Conservation (phyloP, 2,113 vertebrate species). For the Siniperca knerii region DNA sequence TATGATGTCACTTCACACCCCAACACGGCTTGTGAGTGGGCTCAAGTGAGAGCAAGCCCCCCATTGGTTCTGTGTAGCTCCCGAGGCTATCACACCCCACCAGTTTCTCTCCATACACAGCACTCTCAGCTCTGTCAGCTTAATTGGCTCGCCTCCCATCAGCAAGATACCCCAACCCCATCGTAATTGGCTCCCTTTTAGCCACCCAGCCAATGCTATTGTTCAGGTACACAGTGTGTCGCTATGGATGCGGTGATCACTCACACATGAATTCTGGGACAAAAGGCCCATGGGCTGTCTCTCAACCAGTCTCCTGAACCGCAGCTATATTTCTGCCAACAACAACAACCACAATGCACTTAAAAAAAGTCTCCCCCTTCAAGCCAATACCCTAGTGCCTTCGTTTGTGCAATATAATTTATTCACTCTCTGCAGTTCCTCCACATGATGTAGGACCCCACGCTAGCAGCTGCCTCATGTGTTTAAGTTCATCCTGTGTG, state of each 20-base stretch:
- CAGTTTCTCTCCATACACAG: slow-evolving; percentile 64
- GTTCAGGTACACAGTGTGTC: slow-evolving; percentile 78
- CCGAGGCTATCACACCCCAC: slow-evolving; percentile 59
- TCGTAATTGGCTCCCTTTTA: slow-evolving; percentile 83
- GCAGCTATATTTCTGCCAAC: slow-evolving; percentile 57
- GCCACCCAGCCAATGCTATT: slow-evolving; percentile 78
- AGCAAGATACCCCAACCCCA: slow-evolving; percentile 72
- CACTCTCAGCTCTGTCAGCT: slow-evolving; percentile 77
- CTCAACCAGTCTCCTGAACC: slow-evolving; percentile 52
- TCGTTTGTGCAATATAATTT: slow-evolving; percentile 62
- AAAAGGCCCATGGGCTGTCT: slow-evolving; percentile 67
- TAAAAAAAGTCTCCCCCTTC: slow-evolving; percentile 16
- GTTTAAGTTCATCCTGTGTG: slow-evolving; percentile 62
- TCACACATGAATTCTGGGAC: slow-evolving; percentile 74
- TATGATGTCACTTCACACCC: slow-evolving; percentile 70
- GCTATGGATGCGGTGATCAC: slow-evolving; percentile 76
- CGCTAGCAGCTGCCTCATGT: slow-evolving; percentile 50
- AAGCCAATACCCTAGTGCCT: slow-evolving; percentile 29
- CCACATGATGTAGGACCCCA: slow-evolving; percentile 55
- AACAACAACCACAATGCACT: slow-evolving; percentile 57
- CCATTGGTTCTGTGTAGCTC: slow-evolving; percentile 62
- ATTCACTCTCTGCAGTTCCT: slow-evolving; percentile 50
- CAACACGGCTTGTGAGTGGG: slow-evolving; percentile 56
- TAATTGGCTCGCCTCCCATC: slow-evolving; percentile 85
- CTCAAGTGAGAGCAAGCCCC: slow-evolving; percentile 59